Evolutionary conservation across 2,888 invertebrate genomes (phyloP), one percentile per base, ranked within the genome.

Genomic region (Hyles lineata): DNA sequence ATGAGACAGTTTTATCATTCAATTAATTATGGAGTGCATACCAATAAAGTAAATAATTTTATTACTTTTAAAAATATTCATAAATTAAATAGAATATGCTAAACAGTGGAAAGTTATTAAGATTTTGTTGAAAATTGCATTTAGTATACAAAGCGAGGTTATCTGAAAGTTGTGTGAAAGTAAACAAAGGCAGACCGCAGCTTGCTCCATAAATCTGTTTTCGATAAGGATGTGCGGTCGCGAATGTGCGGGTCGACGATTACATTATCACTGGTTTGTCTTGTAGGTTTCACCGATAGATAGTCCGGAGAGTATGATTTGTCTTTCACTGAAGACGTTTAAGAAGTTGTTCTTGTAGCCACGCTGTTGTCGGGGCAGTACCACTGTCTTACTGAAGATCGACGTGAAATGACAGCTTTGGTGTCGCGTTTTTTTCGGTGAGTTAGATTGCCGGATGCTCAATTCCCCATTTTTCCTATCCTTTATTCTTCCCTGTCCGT

Each of bases 131-230:
- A n/a, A 62, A 62, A 62, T 32, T 32, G 32, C n/a, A 62, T 35
- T 29, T 62, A 32, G 32, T 62, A 62, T 32, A 62, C 62, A 35
- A 32, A 29, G 17, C 63, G 50, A 67, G 50, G 43, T 23, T 23
- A 23, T 50, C 67, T 67, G 67, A 67, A 67, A 67, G 67, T 67
- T 67, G 67, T 67, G 67, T 67, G 67, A 67, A 67, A 67, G 67
- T 67, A 35, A n/a, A 67, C 67, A 50, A 67, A 43, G 67, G 43
- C 21, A 43, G 35, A 32, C 62, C n/a, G 25, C 67, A n/a, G 21
- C 17, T 50, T 67, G 67, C 43, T 67, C 67, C 67, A 50, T 67
- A 50, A 62, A 67, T 67, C 43, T 23, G 43, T 43, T 50, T 67
- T 23, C 63, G 35, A 50, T 50, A 67, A 67, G 67, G 67, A 67